Conservation (phyloP, 92 coral and sea anemone genomes). For the Porites evermanni region DNA sequence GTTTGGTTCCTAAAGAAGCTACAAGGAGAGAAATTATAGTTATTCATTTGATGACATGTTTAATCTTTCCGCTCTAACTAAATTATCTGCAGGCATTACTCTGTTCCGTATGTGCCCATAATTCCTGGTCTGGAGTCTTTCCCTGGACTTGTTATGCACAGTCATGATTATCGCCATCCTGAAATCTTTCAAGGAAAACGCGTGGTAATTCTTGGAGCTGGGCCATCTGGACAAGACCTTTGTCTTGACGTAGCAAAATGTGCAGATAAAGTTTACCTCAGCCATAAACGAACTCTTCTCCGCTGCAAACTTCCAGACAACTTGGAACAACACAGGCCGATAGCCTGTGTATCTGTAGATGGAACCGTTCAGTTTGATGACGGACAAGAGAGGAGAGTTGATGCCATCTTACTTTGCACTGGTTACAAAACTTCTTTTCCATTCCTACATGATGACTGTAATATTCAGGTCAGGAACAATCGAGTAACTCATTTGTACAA, state of each 20-base stretch:
- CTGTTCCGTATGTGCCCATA: slow-evolving; percentile 69
- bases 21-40: too few species aligned
- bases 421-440: slow-evolving; percentile 88
- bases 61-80: not conserved
- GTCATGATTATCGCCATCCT: slow-evolving; percentile 82
- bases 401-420: slow-evolving; percentile 85
- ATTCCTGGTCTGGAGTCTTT: slow-evolving; percentile 80
- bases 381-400: slow-evolving; percentile 57
- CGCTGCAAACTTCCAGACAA: slow-evolving; percentile 64
- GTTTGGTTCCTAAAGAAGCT: too few species aligned
- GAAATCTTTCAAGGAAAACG: slow-evolving; percentile 63
- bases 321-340: slow-evolving; percentile 57
- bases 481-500: slow-evolving; percentile 79
- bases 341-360: slow-evolving; percentile 55
- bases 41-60: not conserved
- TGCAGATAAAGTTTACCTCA: slow-evolving; percentile 75
- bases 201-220: slow-evolving; percentile 86
- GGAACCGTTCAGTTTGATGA: slow-evolving; percentile 70
- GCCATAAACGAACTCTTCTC: slow-evolving; percentile 56
- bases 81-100: slow-evolving; percentile 74
- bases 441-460: slow-evolving; percentile 72
- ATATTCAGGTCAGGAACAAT: slow-evolving; percentile 62
- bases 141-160: slow-evolving; percentile 86
- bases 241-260: slow-evolving; percentile 62
- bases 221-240: slow-evolving; percentile 85